These are phyloP conservation scores for Anarhynchus alexandrinus DNA, from an alignment of 2,113 vertebrate species.

Conservation along the genomic window DNA sequence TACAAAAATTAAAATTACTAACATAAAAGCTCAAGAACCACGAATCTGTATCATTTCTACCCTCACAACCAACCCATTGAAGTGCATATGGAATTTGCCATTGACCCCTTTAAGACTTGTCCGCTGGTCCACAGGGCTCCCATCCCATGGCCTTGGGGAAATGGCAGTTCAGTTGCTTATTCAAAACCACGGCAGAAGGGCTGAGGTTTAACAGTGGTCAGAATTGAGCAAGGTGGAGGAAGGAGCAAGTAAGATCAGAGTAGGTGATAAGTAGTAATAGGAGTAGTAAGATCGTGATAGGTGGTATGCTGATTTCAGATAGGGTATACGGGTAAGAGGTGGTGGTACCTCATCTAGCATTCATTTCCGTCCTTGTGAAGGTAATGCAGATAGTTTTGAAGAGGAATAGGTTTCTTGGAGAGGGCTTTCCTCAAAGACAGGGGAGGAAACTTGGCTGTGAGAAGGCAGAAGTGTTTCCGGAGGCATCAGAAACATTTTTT, in stretches of 20 bases:
- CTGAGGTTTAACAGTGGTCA: not conserved
- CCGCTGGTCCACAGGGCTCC: not conserved
- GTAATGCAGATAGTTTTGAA: not conserved
- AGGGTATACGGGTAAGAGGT: not conserved
- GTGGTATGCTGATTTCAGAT: accelerated
- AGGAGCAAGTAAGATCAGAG: not conserved
- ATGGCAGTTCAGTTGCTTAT: not conserved
- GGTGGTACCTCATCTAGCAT: not conserved
- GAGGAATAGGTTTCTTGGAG: not conserved
- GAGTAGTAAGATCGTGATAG: too few relatives aligned
- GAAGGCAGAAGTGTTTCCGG: not conserved
- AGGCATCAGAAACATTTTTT: not conserved
- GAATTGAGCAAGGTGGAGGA: not conserved
- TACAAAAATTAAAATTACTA: not conserved
- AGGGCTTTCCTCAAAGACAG: not conserved
- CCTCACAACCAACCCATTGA: not conserved
- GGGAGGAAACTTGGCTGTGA: not conserved
- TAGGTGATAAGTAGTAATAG: too few relatives aligned
- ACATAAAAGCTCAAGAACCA: not conserved
- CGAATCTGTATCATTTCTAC: accelerated
- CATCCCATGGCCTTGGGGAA: not conserved
- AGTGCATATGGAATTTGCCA: not conserved
- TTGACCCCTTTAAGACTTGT: not conserved
- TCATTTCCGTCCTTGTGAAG: not conserved
- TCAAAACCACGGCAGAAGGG: not conserved